phyloP scores from a whole-genome alignment of 1,140 invertebrate genomes.

The Trinorchestia longiramus region DNA sequence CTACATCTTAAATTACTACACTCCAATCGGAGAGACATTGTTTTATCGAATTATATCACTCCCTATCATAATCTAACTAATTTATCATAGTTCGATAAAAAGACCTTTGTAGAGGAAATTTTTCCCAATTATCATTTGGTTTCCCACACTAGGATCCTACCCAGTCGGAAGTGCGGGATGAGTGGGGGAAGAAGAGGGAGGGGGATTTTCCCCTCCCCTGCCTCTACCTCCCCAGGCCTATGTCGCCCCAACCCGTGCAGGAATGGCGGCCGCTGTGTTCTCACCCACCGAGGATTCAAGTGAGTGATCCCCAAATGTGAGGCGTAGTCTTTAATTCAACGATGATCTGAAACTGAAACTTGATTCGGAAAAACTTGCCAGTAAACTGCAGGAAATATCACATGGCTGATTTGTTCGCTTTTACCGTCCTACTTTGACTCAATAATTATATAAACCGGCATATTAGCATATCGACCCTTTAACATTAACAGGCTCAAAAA shows the following conservation, averaged over 20 bases:
- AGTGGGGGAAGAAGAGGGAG: not conserved
- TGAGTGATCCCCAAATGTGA: not conserved
- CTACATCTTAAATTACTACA: no score
- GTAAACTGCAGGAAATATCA: no score
- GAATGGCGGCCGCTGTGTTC: slow-evolving; percentile 12
- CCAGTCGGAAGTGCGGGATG: not conserved
- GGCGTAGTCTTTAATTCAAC: not conserved
- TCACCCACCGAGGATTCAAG: slow-evolving; percentile 16
- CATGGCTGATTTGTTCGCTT: no score
- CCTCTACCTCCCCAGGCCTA: not conserved
- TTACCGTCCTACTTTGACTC: no score
- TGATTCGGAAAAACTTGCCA: no score
- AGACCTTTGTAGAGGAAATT: not conserved
- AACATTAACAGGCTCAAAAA: no score
- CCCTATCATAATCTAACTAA: not conserved
- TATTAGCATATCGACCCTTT: no score
- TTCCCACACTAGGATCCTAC: not conserved
- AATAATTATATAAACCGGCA: no score
- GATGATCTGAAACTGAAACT: not conserved
- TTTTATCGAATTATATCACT: not conserved
- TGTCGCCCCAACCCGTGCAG: slow-evolving; percentile 34
- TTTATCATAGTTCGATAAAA: not conserved
- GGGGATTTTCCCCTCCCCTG: not conserved
- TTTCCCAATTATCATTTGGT: not conserved
- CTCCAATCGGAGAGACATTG: not conserved